Percentiles rank a stretch among this genome's conserved stretches.
Conservation (phyloP, 1,140 invertebrate genomes). For the Bombus polaris region DNA sequence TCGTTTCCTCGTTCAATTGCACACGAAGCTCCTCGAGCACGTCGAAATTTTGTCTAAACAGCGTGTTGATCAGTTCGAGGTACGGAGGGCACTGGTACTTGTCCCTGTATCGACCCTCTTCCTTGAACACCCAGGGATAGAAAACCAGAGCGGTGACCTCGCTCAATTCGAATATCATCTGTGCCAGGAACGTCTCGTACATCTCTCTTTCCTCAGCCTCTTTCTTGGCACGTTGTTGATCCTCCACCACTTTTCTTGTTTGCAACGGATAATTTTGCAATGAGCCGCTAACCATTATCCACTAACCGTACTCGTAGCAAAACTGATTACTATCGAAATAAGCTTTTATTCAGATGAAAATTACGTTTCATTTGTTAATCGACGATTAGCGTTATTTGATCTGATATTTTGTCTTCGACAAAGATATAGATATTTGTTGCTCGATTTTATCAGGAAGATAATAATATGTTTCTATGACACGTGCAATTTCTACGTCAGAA, state of each 20-base stretch:
- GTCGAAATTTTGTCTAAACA: constrained; percentile 74
- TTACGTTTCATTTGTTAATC: no score
- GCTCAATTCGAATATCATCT: constrained; percentile 74
- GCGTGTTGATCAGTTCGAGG: constrained; percentile 67
- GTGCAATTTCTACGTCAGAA: no score
- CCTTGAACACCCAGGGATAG: constrained; percentile 74
- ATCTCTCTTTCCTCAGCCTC: constrained; percentile 65
- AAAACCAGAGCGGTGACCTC: constrained; percentile 73
- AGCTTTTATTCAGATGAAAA: no score
- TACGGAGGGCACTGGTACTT: constrained; percentile 72
- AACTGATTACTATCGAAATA: neutral
- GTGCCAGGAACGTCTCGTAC: constrained; percentile 71
- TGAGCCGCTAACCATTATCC: neutral
- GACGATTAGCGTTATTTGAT: no score
- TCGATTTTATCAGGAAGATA: no score
- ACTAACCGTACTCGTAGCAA: neutral
- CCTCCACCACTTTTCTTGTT: constrained; percentile 63
- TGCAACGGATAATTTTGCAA: constrained; percentile 10
- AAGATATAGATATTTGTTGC: no score
- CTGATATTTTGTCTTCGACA: no score
- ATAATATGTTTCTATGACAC: no score
- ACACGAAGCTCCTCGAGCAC: constrained; percentile 71
- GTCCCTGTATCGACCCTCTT: constrained; percentile 61
- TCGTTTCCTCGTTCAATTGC: constrained; percentile 64
- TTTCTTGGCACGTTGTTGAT: constrained; percentile 48